Evolutionary conservation across 92 coral and sea anemone genomes (phyloP), one percentile per base, ranked within the genome.

Genomic region (Montipora capitata): DNA sequence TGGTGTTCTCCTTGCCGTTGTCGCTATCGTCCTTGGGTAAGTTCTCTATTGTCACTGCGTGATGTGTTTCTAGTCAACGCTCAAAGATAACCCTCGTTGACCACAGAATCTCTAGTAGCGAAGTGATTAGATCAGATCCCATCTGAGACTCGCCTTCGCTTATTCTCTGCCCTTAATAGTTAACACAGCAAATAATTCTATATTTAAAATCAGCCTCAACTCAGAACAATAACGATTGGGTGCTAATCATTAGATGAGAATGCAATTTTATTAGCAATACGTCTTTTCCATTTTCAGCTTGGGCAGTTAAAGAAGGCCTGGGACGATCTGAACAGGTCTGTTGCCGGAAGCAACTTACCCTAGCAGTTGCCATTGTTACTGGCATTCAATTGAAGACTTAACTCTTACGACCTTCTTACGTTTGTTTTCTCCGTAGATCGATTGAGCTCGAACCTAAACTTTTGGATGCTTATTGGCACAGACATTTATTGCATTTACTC

Each of bases 391-490:
- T 27, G 35, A 27, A 27, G n/a, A 3, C 62, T 15, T 3, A 56
- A 17, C 10, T 16, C 3, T 1, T 6, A 5, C 4, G 39, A 63
- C 3, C 68, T 18, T 63, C 39, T 6, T 17, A 1, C 39, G 0
- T 45, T 17, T 16, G 40, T 8, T 11, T 73, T 68, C 5, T 45
- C 52, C n/a, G 15, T 80, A 97, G 99, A 42, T 90, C 99, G 7
- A 96, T 97, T 85, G 93, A 96, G 63, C 80, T 97, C 61, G 99
- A 96, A 66, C 96, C 95, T 10, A 90, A 89, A 94, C 91, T 97
- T 52, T 81, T 97, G 74, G 98, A 94, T 76, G 94, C 96, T 13
- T 95, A 93, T 72, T 97, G 99, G 99, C 99, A 97, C 85, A 93
- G 99, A 65, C 99, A 97, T 88, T 90, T 97, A 40, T 88, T 97